A percentile compares a stretch with the other conserved stretches of the same genome.
Evolutionary conservation across 1,140 invertebrate genomes (phyloP).

Genomic region (Musca vetustissima): DNA sequence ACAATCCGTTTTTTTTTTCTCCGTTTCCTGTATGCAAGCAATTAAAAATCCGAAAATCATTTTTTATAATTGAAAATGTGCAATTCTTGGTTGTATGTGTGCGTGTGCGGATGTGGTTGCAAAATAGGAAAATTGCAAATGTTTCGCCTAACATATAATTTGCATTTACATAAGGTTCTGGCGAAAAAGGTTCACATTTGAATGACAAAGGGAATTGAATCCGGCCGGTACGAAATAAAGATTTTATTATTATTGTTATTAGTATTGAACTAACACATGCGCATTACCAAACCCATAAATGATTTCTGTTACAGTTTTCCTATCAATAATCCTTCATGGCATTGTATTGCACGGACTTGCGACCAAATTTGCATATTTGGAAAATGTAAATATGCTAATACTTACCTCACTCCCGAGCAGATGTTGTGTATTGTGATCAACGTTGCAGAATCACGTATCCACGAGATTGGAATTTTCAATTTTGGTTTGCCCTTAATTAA

Average conservation of each 20-base stretch:
- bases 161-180: conserved; percentile 5
- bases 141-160: neutral
- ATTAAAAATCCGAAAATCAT: too few relatives aligned
- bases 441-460: too few relatives aligned
- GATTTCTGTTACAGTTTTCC: conserved; percentile 16
- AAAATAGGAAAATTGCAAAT: conserved; percentile 2
- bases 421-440: too few relatives aligned
- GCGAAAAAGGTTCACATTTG: conserved; percentile 10
- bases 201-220: conserved; percentile 10
- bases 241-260: neutral
- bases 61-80: conserved; percentile 8
- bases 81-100: neutral
- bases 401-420: too few relatives aligned
- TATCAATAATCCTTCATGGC: too few relatives aligned
- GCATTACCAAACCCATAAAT: conserved; percentile 5
- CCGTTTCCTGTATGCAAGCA: too few relatives aligned
- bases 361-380: conserved; percentile 12
- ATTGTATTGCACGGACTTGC: neutral
- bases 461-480: too few relatives aligned
- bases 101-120: too few relatives aligned
- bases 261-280: neutral
- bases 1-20: too few relatives aligned
- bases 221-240: neutral
- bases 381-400: neutral
- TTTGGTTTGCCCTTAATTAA: too few relatives aligned